Base-by-base conservation (phyloP, 2,888 invertebrate genomes). In the Miltochrista miniata region DNA sequence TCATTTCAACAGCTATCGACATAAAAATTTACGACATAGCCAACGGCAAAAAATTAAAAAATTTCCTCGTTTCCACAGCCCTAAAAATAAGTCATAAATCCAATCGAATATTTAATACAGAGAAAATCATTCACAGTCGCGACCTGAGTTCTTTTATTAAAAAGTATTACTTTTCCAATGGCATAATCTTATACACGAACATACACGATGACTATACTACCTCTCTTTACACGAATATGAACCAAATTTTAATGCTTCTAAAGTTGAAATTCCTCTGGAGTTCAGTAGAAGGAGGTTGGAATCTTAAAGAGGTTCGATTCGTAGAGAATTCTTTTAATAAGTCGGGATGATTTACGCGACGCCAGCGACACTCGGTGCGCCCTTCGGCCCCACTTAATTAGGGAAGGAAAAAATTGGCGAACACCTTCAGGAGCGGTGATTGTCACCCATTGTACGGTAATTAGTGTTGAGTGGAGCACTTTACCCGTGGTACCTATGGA, bases 261-360 rank as follows among this genome's bases (percentile, higher is more conserved):
- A 53, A 54, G 67, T 59, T 8, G 12, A 24, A 14, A 51, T 55
- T 67, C 45, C 18, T 38, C 48, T 54, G 51, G 1, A 24, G 40
- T 31, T 41, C 37, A 12, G 3, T 1, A 39, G 61, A 36, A 72
- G 69, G 66, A 83, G 77, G 75, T 79, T 69, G 70, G 74, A 72
- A 76, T 79, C 85, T 83, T 84, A 79, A 85, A 77, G 78, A 83
- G 79, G 80, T 88, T 87, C 83, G 88, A 88, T 87, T 87, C 83
- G 79, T 76, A 74, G 77, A 75, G 76, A 79, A 82, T 86, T 86
- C 83, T 87, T 90, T 90, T 90, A 90, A 90, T 90, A 90, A 90
- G 87, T 79, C 76, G 66, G 76, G 75, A 87, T 90, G 90, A 90
- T 90, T 90, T 90, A 90, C 90, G 86, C 80, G 76, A 74, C 76